Evolutionary conservation across 30 jellyfish, hydroid and myxozoan species (phyloP), one percentile per base, ranked within the genome.

Genomic region (Hydra vulgaris): DNA sequence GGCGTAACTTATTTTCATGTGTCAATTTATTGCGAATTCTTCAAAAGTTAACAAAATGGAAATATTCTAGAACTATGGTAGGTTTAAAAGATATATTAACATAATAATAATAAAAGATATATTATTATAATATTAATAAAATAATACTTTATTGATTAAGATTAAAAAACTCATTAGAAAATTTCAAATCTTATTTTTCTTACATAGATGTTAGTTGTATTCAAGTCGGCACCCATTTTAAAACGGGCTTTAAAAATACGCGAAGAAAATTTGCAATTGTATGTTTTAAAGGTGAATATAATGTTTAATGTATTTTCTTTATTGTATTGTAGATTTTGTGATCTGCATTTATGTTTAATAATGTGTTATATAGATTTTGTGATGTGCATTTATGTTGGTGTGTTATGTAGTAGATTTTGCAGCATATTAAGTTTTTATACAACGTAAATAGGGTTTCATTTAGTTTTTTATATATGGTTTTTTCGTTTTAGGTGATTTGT

Each of bases 1-100:
- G 98, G 98, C 90, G 98, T 18, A 92, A 92, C 83, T 78, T 92
- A 66, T 92, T 92, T 78, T 92, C 98, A 15, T 92, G 98, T 83
- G 87, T 92, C 85, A 92, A 92, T 79, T 83, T 92, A 53, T 71
- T 92, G 24, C 7, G 98, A 25, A 92, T 92, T 23, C 79, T 92
- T 16, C 98, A 92, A 72, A 92, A 92, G 75, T 88, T 92, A 24
- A 92, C 98, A 17, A 92, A 92, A 67, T 92, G 98, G 98, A 92
- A 92, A 74, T 95, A 92, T 70, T 92, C 98, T 20, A 55, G 98
- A 70, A 92, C 98, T 18, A 92, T 92, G 96, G 98, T 89, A 77
- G 18, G 21, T 12, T 40, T 40, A 40, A 40, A 3, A 3, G n/a
- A n/a, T n/a, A n/a, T 71, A n/a, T n/a, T n/a, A n/a, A n/a, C n/a